Percentiles rank a stretch among this genome's conserved stretches.
These are phyloP conservation scores for Setipinna tenuifilis DNA, from an alignment of 2,797 vertebrate species.

Conservation along the genomic window DNA sequence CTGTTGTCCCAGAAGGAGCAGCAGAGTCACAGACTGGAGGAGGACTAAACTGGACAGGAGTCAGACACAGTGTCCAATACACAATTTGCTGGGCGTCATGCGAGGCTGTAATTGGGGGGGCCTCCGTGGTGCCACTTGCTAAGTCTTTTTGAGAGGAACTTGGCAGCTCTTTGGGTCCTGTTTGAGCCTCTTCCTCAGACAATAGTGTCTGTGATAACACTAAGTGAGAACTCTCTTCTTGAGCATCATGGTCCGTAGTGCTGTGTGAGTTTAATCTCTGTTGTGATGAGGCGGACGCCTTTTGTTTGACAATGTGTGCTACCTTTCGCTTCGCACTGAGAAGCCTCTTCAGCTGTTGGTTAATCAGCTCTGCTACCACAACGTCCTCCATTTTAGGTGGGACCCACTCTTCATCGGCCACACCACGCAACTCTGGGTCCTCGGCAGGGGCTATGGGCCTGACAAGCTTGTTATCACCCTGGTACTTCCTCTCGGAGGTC, in stretches of 20 bases:
- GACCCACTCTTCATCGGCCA: neutral
- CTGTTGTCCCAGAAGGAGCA: neutral
- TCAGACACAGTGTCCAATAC: neutral
- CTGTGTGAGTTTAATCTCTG: neutral
- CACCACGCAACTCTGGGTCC: neutral
- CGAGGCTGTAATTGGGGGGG: neutral
- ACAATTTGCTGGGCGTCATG: neutral
- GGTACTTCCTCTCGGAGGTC: neutral
- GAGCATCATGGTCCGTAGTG: neutral
- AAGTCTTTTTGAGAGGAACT: neutral
- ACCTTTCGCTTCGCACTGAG: neutral
- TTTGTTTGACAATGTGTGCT: neutral
- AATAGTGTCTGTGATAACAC: neutral
- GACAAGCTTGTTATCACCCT: conserved; percentile 7
- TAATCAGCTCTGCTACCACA: neutral
- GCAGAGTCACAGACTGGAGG: neutral
- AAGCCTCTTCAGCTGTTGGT: neutral
- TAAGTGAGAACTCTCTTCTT: neutral
- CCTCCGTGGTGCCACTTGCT: neutral
- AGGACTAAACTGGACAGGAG: too few relatives aligned
- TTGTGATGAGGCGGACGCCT: neutral
- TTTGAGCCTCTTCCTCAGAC: neutral
- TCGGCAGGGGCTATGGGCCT: neutral
- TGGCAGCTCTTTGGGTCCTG: neutral
- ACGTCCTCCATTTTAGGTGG: conserved; percentile 5